Evolutionary conservation across 2,113 vertebrate genomes (phyloP).

Genomic region (Casuarius casuarius): DNA sequence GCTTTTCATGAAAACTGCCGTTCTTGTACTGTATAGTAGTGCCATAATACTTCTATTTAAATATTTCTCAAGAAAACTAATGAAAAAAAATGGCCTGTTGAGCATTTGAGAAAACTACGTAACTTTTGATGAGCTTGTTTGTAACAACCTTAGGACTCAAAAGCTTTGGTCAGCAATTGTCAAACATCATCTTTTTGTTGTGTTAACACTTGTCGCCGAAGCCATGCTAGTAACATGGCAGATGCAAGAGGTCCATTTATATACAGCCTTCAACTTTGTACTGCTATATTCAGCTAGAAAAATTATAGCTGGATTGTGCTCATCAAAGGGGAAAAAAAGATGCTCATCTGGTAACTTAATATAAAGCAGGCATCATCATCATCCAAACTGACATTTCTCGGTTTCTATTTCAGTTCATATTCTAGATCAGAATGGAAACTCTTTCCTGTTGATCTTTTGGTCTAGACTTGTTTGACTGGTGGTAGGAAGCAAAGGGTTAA

Average conservation of each 20-base stretch:
- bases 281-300: neutral
- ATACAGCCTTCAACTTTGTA: neutral
- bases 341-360: accelerated
- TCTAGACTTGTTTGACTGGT: neutral
- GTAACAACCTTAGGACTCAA: neutral
- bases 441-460: neutral
- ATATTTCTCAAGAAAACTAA: neutral
- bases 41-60: neutral
- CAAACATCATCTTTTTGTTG: neutral
- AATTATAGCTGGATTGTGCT: neutral
- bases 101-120: accelerated
- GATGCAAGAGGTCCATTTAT: neutral
- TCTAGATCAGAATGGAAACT: neutral
- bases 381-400: neutral
- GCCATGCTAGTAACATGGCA: neutral
- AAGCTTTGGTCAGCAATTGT: neutral
- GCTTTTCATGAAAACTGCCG: neutral
- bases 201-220: neutral
- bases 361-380: neutral
- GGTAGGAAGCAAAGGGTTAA: slow-evolving; percentile 1
- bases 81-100: neutral
- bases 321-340: neutral
- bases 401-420: neutral
- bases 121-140: neutral
- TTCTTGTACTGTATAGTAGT: neutral